phyloP scores from a whole-genome alignment of 2,113 vertebrate species.

The Scartelaos histophorus region DNA sequence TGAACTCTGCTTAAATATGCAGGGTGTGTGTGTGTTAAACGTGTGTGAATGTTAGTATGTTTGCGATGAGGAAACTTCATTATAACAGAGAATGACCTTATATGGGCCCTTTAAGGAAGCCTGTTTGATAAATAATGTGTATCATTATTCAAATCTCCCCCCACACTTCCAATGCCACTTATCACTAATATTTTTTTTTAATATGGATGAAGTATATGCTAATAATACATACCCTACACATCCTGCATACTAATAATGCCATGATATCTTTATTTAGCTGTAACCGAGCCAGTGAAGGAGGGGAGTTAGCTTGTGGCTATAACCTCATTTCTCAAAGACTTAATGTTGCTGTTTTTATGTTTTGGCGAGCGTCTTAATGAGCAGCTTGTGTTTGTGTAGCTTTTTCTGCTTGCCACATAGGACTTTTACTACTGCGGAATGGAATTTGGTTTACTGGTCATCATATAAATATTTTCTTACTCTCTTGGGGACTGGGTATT shows the following conservation, averaged over 20 bases:
- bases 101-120: no score
- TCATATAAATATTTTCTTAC: neutral
- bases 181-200: neutral
- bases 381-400: conserved; percentile 1
- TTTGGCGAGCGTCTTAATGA: conserved; percentile 1
- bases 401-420: neutral
- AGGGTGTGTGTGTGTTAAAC: no score
- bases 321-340: conserved; percentile 7
- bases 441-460: conserved; percentile 2
- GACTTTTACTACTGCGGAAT: conserved; percentile 4
- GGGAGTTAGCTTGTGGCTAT: neutral
- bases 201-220: neutral
- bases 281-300: neutral
- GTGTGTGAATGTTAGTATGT: no score
- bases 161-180: neutral
- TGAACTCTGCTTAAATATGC: no score
- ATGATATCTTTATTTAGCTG: neutral
- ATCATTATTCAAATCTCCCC: no score
- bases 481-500: neutral
- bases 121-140: no score
- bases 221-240: neutral
- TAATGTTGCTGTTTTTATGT: conserved; percentile 2
- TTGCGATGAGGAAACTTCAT: no score
- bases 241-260: neutral
- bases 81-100: no score